Evolutionary conservation across 2,888 invertebrate genomes (phyloP), one percentile per base, ranked within the genome.

Genomic region (Apodemia zela): DNA sequence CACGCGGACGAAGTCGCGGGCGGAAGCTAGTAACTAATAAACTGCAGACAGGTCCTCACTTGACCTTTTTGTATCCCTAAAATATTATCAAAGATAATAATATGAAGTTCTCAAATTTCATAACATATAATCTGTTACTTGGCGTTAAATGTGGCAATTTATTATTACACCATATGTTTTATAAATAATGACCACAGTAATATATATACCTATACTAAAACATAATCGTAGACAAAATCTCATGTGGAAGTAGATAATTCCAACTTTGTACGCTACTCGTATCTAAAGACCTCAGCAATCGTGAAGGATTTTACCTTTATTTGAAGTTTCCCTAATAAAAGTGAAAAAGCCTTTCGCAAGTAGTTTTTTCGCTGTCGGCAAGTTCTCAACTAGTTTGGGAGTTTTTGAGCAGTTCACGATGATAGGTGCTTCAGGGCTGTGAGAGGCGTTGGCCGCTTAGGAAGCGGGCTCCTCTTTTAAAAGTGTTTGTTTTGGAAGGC

Each of bases 271-370:
- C 21, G 51, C 21, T 54, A 54, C 21, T 25, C 25, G 42, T 42
- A 42, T 42, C 42, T 42, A 42, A 42, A 42, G 42, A 21, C 21
- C 51, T 51, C 51, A 25, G 49, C 21, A 51, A 51, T 51, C 51
- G 51, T 51, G 51, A 51, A 51, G 51, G 51, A 51, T 51, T 42
- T 42, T 15, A 63, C 62, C 65, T 65, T 67, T 65, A 35, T 67
- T 66, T 65, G 63, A 69, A 69, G 63, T 69, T 68, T 60, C 57
- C 21, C 67, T 66, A 69, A 69, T 69, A 69, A 69, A 65, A 63
- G 68, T 63, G 51, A 67, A 54, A 54, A 54, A 25, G 51, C 61
- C 63, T 67, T 61, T 47, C 61, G 51, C 49, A 38, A 64, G 60
- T 66, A 66, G 66, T 66, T 64, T 51, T 67, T 67, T 62, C 63